These are phyloP conservation scores for Phyllotis vaccarum DNA, from an alignment of 2,797 vertebrate species.

Conservation along the genomic window DNA sequence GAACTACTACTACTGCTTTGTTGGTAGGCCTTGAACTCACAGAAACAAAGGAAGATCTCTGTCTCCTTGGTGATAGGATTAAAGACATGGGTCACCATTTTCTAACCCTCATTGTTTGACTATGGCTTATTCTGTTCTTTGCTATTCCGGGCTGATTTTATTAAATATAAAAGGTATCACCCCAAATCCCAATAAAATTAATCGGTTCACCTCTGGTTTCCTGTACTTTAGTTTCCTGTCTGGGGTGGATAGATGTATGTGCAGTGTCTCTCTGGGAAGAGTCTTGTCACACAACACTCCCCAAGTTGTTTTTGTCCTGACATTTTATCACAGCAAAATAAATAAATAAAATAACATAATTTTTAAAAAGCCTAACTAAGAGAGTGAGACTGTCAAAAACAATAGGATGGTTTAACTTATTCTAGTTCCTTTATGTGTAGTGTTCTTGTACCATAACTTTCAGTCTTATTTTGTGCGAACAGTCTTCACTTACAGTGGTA, in stretches of 20 bases:
- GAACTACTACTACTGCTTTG: no score
- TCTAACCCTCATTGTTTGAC: no score
- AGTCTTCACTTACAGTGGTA: neutral
- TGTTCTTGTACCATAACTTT: neutral
- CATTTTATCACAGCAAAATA: neutral
- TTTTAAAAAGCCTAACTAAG: no score
- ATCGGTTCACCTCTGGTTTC: neutral
- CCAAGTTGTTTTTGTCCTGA: neutral
- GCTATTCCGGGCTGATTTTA: no score
- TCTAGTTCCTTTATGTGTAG: neutral
- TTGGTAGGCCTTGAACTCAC: no score
- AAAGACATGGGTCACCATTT: no score
- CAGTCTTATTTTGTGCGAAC: neutral
- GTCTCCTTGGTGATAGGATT: no score
- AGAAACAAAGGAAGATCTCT: no score
- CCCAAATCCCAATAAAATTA: neutral
- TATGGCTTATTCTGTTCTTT: no score
- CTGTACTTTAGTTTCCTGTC: neutral
- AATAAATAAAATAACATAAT: no score
- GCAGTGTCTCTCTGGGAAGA: neutral
- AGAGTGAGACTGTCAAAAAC: neutral
- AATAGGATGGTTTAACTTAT: neutral
- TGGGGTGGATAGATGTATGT: neutral
- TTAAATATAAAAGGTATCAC: no score
- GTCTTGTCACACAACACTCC: neutral